phyloP scores from a whole-genome alignment of 2,113 vertebrate genomes.

The Myotis lucifugus region DNA sequence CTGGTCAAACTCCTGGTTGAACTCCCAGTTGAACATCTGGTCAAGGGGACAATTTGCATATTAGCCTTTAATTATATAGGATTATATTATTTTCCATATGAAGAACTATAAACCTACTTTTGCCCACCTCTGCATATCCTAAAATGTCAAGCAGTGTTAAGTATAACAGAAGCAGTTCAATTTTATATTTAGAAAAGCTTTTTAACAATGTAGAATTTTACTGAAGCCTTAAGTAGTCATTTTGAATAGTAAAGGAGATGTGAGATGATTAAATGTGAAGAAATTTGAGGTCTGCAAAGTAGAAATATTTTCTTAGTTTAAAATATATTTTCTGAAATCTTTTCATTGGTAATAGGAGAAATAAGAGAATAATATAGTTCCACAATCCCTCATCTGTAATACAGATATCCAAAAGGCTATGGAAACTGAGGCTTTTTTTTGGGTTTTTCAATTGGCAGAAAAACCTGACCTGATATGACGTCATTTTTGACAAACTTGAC shows the following conservation, averaged over 20 bases:
- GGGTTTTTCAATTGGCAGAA: neutral
- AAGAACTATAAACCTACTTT: neutral
- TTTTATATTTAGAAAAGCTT: constrained; percentile 51
- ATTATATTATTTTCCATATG: neutral
- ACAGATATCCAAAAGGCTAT: neutral
- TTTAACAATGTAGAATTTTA: constrained; percentile 25
- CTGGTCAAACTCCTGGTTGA: too few species aligned
- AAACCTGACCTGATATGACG: neutral
- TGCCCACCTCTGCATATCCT: neutral
- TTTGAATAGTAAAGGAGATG: constrained; percentile 6
- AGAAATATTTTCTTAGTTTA: constrained; percentile 32
- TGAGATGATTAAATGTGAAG: constrained; percentile 26
- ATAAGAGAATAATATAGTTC: neutral
- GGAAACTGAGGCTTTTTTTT: neutral
- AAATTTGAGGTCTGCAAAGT: constrained; percentile 17
- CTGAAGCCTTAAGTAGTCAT: neutral
- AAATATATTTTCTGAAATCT: constrained; percentile 41
- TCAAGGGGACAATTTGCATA: too few species aligned
- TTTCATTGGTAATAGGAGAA: neutral
- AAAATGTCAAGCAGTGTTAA: neutral
- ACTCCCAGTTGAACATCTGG: too few species aligned
- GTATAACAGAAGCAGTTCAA: neutral
- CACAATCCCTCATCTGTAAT: neutral
- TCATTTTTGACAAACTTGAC: constrained; percentile 26
- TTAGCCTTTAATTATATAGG: too few species aligned